These are phyloP conservation scores for Semaprochilodus insignis DNA, from an alignment of 2,797 vertebrate genomes.

Conservation along the genomic window DNA sequence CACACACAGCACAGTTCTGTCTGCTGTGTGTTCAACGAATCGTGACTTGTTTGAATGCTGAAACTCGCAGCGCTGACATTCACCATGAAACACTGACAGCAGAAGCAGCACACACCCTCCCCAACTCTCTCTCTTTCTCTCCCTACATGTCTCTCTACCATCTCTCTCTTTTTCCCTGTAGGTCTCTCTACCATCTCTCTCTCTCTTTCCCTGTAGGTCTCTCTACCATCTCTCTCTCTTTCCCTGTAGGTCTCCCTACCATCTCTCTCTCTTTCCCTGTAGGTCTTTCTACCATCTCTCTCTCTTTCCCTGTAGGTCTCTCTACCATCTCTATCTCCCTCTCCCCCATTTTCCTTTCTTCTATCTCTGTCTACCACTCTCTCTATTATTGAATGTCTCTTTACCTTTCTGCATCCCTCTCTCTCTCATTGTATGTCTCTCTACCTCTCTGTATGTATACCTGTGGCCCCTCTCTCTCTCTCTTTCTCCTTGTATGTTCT, in stretches of 20 bases:
- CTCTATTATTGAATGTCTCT: neutral
- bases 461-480: neutral
- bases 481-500: neutral
- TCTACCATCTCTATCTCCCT: neutral
- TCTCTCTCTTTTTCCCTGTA: neutral
- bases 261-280: neutral
- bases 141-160: neutral
- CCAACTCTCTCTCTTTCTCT: neutral
- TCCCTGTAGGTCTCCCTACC: neutral
- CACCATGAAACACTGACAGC: neutral
- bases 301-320: neutral
- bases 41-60: neutral
- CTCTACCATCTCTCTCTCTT: neutral
- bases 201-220: neutral
- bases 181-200: neutral
- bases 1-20: neutral
- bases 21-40: neutral
- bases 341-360: neutral
- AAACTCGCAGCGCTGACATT: neutral
- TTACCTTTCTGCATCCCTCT: neutral
- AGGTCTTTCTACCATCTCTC: neutral
- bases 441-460: too few species aligned
- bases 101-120: neutral
- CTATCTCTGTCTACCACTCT: too few species aligned
- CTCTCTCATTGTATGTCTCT: neutral